Evolutionary conservation across 2,797 vertebrate species (phyloP).

Genomic region (Xiphophorus birchmanni): DNA sequence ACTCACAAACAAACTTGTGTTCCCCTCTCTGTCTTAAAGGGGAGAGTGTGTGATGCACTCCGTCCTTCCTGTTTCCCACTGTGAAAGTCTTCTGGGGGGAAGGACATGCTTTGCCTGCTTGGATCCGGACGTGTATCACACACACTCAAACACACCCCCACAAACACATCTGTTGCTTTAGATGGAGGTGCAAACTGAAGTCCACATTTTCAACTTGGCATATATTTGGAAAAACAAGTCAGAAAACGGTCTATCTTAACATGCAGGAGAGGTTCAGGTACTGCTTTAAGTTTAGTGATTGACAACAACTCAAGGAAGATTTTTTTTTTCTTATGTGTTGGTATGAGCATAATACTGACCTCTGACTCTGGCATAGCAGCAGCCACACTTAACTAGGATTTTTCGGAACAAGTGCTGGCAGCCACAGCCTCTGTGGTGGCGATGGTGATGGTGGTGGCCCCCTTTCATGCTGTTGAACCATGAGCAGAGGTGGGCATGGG

Average conservation of each 20-base stretch:
- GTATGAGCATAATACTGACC: slow-evolving; percentile 82
- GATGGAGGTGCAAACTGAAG: slow-evolving; percentile 47
- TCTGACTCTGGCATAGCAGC: slow-evolving; percentile 92
- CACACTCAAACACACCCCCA: slow-evolving; percentile 35
- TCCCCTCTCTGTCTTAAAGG: slow-evolving; percentile 30
- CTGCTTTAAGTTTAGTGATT: slow-evolving; percentile 30
- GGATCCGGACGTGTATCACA: slow-evolving; percentile 25
- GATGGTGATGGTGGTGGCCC: slow-evolving; percentile 79
- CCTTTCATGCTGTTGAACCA: slow-evolving; percentile 88
- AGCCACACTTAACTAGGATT: slow-evolving; percentile 94
- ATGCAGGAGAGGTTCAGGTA: slow-evolving; percentile 19
- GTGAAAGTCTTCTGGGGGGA: slow-evolving; percentile 14
- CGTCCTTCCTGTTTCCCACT: slow-evolving; percentile 36
- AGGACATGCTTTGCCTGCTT: slow-evolving; percentile 22
- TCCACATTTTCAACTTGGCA: slow-evolving; percentile 52
- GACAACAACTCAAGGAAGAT: slow-evolving; percentile 1
- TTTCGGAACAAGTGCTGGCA: slow-evolving; percentile 95
- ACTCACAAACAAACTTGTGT: background rate
- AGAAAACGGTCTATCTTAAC: slow-evolving; percentile 31
- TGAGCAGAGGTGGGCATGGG: slow-evolving; percentile 80
- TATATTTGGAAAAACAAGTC: slow-evolving; percentile 48
- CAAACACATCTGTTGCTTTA: slow-evolving; percentile 76
- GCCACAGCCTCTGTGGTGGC: slow-evolving; percentile 86
- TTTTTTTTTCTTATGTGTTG: background rate
- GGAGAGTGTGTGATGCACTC: slow-evolving; percentile 40